Evolutionary conservation across 1,140 invertebrate genomes (phyloP), one percentile per base, ranked within the genome.

Genomic region (Pentalonia nigronervosa): DNA sequence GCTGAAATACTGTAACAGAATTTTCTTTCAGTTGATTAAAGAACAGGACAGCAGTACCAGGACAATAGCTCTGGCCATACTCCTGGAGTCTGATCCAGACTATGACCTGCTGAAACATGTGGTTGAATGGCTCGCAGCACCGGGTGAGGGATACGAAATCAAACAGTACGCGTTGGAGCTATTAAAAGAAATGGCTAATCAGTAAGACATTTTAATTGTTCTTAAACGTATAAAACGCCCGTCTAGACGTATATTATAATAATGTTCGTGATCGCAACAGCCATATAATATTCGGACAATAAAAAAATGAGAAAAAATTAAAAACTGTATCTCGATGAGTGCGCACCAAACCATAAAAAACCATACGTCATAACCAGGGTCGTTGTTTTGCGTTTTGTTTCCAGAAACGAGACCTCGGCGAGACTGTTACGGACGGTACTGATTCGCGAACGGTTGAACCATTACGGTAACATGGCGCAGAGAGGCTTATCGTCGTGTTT

Each of bases 401-500:
- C 1, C 7, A 90, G 89, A 90, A 90, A 90, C 21, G 36, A 90
- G 30, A 45, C 41, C 2, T 90, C 60, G 7, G 50, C 83, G 25
- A 88, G 20, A 36, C 36, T 87, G 0, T 94, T 94, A 20, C 94
- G 94, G 23, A 84, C 94, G 4, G 95, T 96, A 8, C 94, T 96
- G 21, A 94, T 93, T 21, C 94, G 94, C 8, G 95, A 96, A 83
- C 95, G 95, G 2, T 93, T 97, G 2, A 96, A 96, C 83, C 98
- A 97, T 95, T 98, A 97, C 94, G 95, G 97, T 94, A 95, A 96
- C 41, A 94, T 97, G 91, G 96, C 96, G 30, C 96, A 97, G 93
- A 96, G 96, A 94, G 97, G 97, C 25, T 95, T 98, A 0, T 97
- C 97, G 23, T 97, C 97, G 0, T 97, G 97, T 2, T 96, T 98